Evolutionary conservation across 1,140 invertebrate species (phyloP).

Genomic region (Diabrotica undecimpunctata): DNA sequence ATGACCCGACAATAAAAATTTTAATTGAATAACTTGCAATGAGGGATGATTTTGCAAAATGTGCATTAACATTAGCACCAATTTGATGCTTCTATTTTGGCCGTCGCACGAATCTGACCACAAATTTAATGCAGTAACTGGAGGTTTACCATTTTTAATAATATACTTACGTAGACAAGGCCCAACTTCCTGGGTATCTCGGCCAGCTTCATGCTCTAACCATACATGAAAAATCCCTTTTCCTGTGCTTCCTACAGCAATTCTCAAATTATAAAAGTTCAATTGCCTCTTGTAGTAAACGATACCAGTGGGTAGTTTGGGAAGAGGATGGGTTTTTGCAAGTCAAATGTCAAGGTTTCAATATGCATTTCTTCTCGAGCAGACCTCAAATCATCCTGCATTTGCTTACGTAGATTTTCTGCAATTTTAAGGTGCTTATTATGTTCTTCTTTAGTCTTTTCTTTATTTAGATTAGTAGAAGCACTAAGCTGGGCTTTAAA

Average conservation of each 20-base stretch:
- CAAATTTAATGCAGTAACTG: neutral
- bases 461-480: too few species aligned
- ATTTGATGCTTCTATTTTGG: constrained; percentile 6
- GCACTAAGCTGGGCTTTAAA: too few species aligned
- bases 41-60: too few species aligned
- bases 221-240: constrained; percentile 6
- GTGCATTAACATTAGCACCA: constrained; percentile 5
- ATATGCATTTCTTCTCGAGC: too few species aligned
- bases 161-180: constrained; percentile 6
- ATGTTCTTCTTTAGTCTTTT: too few species aligned
- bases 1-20: constrained; percentile 5
- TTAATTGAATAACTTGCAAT: neutral
- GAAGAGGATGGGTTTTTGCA: too few species aligned
- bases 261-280: constrained; percentile 1
- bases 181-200: constrained; percentile 6
- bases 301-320: constrained; percentile 4
- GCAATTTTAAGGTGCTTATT: too few species aligned
- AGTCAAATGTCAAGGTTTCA: too few species aligned
- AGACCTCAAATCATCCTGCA: too few species aligned
- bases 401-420: too few species aligned
- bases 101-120: constrained; percentile 8
- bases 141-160: too few species aligned
- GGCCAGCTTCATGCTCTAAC: constrained; percentile 1
- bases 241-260: neutral
- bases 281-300: constrained; percentile 7